Evolutionary conservation across 2,888 invertebrate genomes (phyloP).

Genomic region (Dasysyrphus tricinctus): DNA sequence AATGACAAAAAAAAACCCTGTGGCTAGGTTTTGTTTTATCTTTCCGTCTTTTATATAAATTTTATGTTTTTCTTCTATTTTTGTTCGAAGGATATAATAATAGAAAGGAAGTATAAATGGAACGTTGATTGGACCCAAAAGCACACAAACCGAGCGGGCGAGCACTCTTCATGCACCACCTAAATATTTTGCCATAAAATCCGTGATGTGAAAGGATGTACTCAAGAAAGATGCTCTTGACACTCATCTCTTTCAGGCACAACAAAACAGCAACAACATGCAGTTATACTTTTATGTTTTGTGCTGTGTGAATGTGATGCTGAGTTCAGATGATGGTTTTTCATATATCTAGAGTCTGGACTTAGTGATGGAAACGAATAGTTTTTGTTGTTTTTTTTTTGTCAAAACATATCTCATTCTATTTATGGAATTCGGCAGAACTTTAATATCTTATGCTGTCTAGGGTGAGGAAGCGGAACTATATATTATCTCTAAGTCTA

Average conservation of each 20-base stretch:
- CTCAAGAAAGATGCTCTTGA: slow-evolving; percentile 54
- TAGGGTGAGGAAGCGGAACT: background rate
- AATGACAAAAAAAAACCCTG: slow-evolving; percentile 15
- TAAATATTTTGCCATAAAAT: slow-evolving; percentile 45
- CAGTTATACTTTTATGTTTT: slow-evolving; percentile 11
- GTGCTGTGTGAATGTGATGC: background rate
- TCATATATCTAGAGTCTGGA: slow-evolving; percentile 9
- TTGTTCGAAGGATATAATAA: slow-evolving; percentile 41
- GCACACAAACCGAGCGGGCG: slow-evolving; percentile 15
- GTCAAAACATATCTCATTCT: slow-evolving; percentile 14
- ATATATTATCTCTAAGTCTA: background rate
- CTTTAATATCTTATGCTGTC: slow-evolving; percentile 35
- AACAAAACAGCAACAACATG: slow-evolving; percentile 36
- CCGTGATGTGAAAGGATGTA: slow-evolving; percentile 25
- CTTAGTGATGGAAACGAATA: background rate
- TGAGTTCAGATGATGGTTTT: slow-evolving; percentile 15
- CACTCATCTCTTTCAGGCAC: slow-evolving; percentile 36
- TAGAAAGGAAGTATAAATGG: slow-evolving; percentile 57
- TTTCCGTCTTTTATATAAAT: slow-evolving; percentile 28
- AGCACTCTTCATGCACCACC: slow-evolving; percentile 30
- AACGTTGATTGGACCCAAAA: slow-evolving; percentile 53
- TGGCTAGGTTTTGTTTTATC: slow-evolving; percentile 47
- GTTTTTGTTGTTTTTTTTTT: slow-evolving; percentile 10
- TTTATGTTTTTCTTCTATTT: background rate
- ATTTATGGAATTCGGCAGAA: slow-evolving; percentile 9